These are phyloP conservation scores for Rhodeus uyekii DNA, from an alignment of 2,797 vertebrate genomes.

Conservation along the genomic window DNA sequence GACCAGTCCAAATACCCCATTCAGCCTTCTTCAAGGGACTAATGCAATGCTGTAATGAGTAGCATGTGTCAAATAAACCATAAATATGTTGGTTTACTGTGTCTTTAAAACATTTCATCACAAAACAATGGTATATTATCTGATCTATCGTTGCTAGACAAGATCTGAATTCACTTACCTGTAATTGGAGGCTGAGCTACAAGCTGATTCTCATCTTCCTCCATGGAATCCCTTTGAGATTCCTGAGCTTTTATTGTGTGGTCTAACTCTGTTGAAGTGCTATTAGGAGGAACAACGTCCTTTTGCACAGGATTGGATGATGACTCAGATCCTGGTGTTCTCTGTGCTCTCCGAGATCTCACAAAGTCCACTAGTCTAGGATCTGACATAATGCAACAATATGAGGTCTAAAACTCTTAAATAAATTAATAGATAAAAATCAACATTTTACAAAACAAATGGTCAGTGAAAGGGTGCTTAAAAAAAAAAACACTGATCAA, in stretches of 20 bases:
- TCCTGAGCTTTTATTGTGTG: conserved; percentile 46
- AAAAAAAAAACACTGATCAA: background rate
- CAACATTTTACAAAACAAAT: background rate
- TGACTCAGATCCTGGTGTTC: conserved; percentile 39
- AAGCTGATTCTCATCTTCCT: conserved; percentile 56
- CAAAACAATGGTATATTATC: background rate
- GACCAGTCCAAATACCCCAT: background rate
- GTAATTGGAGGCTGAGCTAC: conserved; percentile 55
- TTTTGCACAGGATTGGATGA: conserved; percentile 53
- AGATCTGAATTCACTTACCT: conserved; percentile 57
- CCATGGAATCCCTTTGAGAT: conserved; percentile 67
- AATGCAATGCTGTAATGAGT: background rate
- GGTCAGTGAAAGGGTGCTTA: background rate
- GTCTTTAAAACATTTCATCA: background rate
- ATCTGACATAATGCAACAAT: conserved; percentile 73
- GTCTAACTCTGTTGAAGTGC: conserved; percentile 41
- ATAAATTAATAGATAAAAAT: conserved; percentile 12
- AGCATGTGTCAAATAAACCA: background rate
- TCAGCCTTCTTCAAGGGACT: background rate
- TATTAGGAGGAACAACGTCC: conserved; percentile 52
- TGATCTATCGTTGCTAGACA: background rate
- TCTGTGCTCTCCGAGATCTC: conserved; percentile 72
- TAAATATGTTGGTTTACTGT: background rate
- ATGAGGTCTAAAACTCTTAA: conserved; percentile 27
- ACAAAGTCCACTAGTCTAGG: conserved; percentile 88